A percentile compares a stretch with the other conserved stretches of the same genome.
These are phyloP conservation scores for Gerris lacustris DNA, from an alignment of 2,888 invertebrate genomes.

Conservation along the genomic window DNA sequence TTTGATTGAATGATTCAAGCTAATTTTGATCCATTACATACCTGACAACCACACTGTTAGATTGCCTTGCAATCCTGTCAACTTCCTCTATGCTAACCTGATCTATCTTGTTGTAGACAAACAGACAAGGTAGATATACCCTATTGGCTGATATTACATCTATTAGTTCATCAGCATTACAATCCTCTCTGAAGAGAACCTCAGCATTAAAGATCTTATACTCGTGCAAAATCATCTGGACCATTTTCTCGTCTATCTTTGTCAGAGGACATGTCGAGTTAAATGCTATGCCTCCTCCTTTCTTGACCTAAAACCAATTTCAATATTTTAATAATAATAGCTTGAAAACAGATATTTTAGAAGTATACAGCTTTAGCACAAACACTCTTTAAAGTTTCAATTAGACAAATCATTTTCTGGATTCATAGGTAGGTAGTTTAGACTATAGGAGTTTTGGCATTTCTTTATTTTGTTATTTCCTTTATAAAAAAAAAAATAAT, in stretches of 20 bases:
- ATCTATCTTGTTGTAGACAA: conserved; percentile 99
- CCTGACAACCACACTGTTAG: conserved; percentile 86
- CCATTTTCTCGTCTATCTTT: conserved; percentile 89
- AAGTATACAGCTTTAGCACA: neutral
- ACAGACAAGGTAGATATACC: conserved; percentile 91
- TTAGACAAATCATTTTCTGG: neutral
- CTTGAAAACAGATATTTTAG: neutral
- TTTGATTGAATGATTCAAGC: neutral
- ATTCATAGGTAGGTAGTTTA: neutral
- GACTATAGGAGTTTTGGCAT: too few relatives aligned
- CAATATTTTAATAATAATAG: neutral
- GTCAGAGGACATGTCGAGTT: conserved; percentile 90
- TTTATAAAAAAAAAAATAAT: too few relatives aligned
- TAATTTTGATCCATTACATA: conserved; percentile 36
- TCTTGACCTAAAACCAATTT: conserved; percentile 54
- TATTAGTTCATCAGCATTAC: conserved; percentile 89
- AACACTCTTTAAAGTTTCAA: conserved; percentile 16
- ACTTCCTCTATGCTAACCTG: conserved; percentile 98
- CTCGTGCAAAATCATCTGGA: conserved; percentile 94
- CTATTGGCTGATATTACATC: conserved; percentile 95
- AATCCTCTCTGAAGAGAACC: conserved; percentile 89
- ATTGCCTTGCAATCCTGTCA: conserved; percentile 77
- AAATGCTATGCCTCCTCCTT: conserved; percentile 92
- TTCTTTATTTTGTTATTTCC: too few relatives aligned
- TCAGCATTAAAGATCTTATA: conserved; percentile 96